Evolutionary conservation across 2,113 vertebrate species (phyloP).

Genomic region (Callopanchax toddi): DNA sequence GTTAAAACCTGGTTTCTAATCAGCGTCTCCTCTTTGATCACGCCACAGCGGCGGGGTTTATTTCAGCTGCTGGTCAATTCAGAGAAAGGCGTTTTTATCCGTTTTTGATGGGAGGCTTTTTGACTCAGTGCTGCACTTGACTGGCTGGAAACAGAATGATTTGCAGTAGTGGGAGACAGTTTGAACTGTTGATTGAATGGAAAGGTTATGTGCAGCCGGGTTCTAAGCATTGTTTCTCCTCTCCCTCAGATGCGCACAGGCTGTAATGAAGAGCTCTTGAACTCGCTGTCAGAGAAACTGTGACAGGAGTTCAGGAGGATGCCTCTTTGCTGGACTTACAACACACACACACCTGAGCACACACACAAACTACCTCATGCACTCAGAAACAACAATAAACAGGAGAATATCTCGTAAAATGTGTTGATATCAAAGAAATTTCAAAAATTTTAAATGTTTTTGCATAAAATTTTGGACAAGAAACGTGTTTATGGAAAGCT

Average conservation of each 20-base stretch:
- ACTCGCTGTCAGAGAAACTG: constrained; percentile 81
- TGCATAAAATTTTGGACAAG: constrained; percentile 24
- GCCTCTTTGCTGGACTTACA: constrained; percentile 67
- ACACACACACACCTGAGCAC: constrained; percentile 29
- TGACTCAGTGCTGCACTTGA: constrained; percentile 61
- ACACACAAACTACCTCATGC: background rate
- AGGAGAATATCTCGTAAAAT: background rate
- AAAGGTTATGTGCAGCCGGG: constrained; percentile 77
- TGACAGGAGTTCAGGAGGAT: constrained; percentile 88
- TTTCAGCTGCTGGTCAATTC: constrained; percentile 27
- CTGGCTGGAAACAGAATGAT: constrained; percentile 63
- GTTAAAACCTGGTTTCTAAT: constrained; percentile 28
- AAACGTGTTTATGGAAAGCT: constrained; percentile 16
- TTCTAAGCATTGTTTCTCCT: constrained; percentile 76
- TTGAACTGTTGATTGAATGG: constrained; percentile 78
- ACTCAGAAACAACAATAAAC: constrained; percentile 15
- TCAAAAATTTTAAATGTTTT: background rate
- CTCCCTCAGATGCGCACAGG: constrained; percentile 71
- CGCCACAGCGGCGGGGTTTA: background rate
- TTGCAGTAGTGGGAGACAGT: constrained; percentile 69
- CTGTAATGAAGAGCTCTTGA: constrained; percentile 87
- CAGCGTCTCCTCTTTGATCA: constrained; percentile 7
- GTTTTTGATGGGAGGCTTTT: constrained; percentile 66
- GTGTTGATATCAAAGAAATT: constrained; percentile 12
- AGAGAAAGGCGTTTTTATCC: constrained; percentile 53